phyloP scores from a whole-genome alignment of 2,113 vertebrate species.

The Synchiropus splendidus region DNA sequence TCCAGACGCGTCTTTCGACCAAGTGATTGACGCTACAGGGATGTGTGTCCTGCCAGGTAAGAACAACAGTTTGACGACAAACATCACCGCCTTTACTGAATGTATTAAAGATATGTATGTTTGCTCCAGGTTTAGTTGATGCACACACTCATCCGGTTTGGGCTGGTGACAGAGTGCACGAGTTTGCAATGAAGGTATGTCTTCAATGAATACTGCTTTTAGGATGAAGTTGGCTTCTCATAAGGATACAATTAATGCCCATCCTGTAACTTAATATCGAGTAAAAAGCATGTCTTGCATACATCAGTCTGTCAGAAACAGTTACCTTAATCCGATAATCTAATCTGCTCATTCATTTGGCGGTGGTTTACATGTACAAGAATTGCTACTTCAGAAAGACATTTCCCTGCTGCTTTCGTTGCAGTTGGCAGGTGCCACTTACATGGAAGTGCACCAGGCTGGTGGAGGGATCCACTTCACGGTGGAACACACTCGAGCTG shows the following conservation, averaged over 20 bases:
- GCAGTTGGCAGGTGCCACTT: slow-evolving; percentile 87
- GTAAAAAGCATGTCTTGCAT: too few species aligned
- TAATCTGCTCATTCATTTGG: too few species aligned
- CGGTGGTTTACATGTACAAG: too few species aligned
- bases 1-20: slow-evolving; percentile 71
- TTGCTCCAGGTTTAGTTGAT: slow-evolving; percentile 79
- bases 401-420: background rate
- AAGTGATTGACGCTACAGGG: slow-evolving; percentile 81
- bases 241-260: too few species aligned
- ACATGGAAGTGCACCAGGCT: slow-evolving; percentile 91
- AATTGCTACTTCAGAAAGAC: too few species aligned
- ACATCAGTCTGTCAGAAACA: too few species aligned
- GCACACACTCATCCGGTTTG: slow-evolving; percentile 95
- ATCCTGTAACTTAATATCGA: too few species aligned
- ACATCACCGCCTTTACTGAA: too few species aligned
- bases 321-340: too few species aligned
- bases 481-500: slow-evolving; percentile 74
- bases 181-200: slow-evolving; percentile 96
- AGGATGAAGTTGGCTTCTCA: too few species aligned
- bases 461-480: slow-evolving; percentile 94
- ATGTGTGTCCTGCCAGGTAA: slow-evolving; percentile 89
- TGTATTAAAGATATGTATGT: background rate
- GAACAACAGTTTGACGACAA: slow-evolving; percentile 1
- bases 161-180: slow-evolving; percentile 93
- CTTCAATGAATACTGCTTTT: too few species aligned